Conservation (phyloP, 2,797 vertebrate species). For the Threskiornis aethiopicus region DNA sequence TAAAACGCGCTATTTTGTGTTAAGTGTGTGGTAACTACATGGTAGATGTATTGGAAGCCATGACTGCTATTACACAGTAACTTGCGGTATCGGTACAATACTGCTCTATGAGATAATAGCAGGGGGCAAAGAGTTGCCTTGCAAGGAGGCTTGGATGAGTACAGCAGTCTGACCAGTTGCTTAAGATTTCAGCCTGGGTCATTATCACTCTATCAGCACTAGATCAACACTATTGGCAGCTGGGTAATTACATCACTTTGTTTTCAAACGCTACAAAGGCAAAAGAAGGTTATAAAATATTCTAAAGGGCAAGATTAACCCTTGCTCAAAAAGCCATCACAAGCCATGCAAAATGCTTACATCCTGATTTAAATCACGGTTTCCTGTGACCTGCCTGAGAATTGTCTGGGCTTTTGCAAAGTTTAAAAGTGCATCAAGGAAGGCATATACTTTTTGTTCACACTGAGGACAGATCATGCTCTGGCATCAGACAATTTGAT, state of each 20-base stretch:
- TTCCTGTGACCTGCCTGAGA: neutral
- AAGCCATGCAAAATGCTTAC: neutral
- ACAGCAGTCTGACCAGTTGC: neutral
- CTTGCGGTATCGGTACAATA: constrained; percentile 2
- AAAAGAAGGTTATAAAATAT: neutral
- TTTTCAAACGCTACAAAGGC: neutral
- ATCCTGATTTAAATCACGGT: neutral
- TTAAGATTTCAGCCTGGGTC: neutral
- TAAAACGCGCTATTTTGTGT: neutral
- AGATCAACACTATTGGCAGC: neutral
- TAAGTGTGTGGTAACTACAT: constrained; percentile 51
- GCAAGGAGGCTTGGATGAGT: neutral
- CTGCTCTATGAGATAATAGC: constrained; percentile 29
- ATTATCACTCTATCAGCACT: neutral
- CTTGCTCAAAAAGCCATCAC: neutral
- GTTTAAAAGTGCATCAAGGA: neutral
- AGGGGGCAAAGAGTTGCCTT: neutral
- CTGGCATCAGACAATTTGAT: neutral
- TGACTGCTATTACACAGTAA: neutral
- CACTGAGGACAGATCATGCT: neutral
- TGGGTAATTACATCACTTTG: neutral
- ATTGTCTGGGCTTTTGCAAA: neutral
- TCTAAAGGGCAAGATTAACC: neutral
- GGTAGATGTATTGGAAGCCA: constrained; percentile 9
- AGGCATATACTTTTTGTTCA: neutral